phyloP scores from a whole-genome alignment of 92 coral and sea anemone species.

The Zoanthus sansibaricus region DNA sequence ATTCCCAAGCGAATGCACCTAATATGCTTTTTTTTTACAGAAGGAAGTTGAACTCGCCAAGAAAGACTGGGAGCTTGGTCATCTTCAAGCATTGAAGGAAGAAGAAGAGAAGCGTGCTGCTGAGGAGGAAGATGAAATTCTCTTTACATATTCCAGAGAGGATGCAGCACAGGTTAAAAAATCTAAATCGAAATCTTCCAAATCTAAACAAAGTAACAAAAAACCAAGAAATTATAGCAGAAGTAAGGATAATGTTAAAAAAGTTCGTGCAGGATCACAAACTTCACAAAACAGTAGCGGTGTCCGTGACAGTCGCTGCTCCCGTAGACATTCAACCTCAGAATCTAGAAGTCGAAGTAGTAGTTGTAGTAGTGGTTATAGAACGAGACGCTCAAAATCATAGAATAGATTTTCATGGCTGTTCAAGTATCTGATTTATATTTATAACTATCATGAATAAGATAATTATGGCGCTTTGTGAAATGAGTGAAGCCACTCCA shows the following conservation, averaged over 20 bases:
- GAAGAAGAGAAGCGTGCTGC: slow-evolving; percentile 97
- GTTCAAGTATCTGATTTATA: slow-evolving; percentile 2
- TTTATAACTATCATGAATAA: slow-evolving; percentile 19
- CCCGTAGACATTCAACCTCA: slow-evolving; percentile 61
- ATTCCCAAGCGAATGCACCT: no score
- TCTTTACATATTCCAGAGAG: slow-evolving; percentile 91
- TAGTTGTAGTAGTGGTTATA: slow-evolving; percentile 78
- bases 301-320: slow-evolving; percentile 71
- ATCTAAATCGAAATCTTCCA: slow-evolving; percentile 81
- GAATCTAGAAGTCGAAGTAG: slow-evolving; percentile 79
- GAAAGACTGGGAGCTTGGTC: slow-evolving; percentile 99
- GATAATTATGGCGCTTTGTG: background rate
- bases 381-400: slow-evolving; percentile 64
- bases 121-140: slow-evolving; percentile 93
- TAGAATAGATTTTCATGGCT: slow-evolving; percentile 7
- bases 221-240: slow-evolving; percentile 71
- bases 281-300: slow-evolving; percentile 41
- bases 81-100: slow-evolving; percentile 87
- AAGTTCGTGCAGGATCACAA: slow-evolving; percentile 72
- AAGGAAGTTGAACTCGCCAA: slow-evolving; percentile 92
- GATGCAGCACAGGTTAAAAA: slow-evolving; percentile 98
- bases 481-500: background rate
- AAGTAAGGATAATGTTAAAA: slow-evolving; percentile 43
- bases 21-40: slow-evolving; percentile 49
- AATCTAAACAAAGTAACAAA: slow-evolving; percentile 64